Percentiles rank a stretch among this genome's conserved stretches.
Conservation (phyloP, 2,113 vertebrate genomes). For the Aplodontia rufa region DNA sequence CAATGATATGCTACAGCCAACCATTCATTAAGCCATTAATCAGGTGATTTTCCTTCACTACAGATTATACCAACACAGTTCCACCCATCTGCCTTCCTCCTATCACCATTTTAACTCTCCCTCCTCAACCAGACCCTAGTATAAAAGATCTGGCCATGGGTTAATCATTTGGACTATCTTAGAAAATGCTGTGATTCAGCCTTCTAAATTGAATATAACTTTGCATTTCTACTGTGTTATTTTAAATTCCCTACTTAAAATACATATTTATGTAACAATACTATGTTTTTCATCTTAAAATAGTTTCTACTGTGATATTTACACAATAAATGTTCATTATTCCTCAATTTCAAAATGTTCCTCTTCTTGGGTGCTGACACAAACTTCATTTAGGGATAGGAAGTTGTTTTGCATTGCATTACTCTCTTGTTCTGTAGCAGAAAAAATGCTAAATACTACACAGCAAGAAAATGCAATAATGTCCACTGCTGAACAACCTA, state of each 20-base stretch:
- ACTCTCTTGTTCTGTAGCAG: not conserved
- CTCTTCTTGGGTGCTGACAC: not conserved
- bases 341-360: not conserved
- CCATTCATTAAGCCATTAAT: not conserved
- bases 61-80: not conserved
- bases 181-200: not conserved
- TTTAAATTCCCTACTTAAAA: not conserved
- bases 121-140: not conserved
- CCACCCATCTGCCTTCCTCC: not conserved
- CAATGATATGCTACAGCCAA: not conserved
- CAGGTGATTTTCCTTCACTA: not conserved
- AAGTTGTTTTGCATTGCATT: not conserved
- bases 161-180: not conserved
- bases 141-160: not conserved
- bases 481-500: not conserved
- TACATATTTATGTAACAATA: not conserved
- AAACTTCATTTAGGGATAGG: not conserved
- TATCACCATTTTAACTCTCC: not conserved
- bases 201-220: not conserved
- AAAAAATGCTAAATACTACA: not conserved
- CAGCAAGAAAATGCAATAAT: not conserved
- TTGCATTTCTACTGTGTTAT: not conserved
- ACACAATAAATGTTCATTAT: not conserved
- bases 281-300: not conserved
- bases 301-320: not conserved